Evolutionary conservation across 2,797 vertebrate genomes (phyloP), one percentile per base, ranked within the genome.

Genomic region (Hylomyscus alleni): DNA sequence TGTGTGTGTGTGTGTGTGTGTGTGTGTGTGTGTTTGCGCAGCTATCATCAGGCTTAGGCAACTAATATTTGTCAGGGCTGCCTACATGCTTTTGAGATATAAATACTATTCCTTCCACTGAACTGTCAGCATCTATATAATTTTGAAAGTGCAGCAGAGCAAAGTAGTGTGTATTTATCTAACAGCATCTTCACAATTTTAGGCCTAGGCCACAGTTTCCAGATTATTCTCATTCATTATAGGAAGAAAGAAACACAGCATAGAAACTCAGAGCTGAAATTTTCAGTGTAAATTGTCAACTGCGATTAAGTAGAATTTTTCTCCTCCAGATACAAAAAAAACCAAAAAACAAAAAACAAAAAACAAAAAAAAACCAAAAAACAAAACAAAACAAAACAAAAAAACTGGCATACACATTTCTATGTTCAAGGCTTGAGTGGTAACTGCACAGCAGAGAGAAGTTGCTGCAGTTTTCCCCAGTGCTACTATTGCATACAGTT

Each of bases 31-130:
- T 97, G 96, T 97, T 95, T 97, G 94, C 97, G 92, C 72, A 94
- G 95, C 97, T 97, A 96, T 98, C 97, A 96, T 97, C 96, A 97
- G 0, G 0, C 69, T 98, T 98, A 98, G 96, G 97, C 96, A 98
- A 98, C 97, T 98, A 98, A 97, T 97, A 98, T 98, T 95, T 98
- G 92, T 97, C 94, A 97, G 91, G 85, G 67, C 97, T 95, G 11
- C 97, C 98, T 92, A 97, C 96, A 88, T 95, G 97, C 73, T 3
- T 96, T 90, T 91, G 86, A 98, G 97, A 97, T 97, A 98, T 97
- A 98, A 98, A 97, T 97, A 97, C 96, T 82, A 76, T 82, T 95
- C 89, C 97, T 98, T 97, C 96, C 91, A 96, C 95, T 15, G 60
- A 95, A 94, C 97, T 95, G 92, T 97, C 98, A 96, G 95, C 96